phyloP scores from a whole-genome alignment of 2,888 invertebrate genomes.

The Drosophila subquinaria region DNA sequence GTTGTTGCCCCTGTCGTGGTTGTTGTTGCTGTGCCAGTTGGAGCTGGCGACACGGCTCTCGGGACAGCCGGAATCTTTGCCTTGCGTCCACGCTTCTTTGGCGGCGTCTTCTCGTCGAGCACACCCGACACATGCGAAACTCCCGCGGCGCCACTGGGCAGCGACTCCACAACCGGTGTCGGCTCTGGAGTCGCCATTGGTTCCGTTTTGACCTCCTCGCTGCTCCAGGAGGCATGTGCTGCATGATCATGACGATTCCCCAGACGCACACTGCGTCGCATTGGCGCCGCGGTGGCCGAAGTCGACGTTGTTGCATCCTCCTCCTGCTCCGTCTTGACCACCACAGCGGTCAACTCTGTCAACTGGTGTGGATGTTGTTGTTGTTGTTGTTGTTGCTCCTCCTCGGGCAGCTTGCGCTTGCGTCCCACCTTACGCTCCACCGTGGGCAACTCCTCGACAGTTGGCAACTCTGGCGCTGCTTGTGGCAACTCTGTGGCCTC shows the following conservation, averaged over 20 bases:
- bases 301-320: constrained; percentile 35
- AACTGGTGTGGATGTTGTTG: constrained; percentile 1
- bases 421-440: constrained; percentile 71
- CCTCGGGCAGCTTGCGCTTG: constrained; percentile 68
- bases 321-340: constrained; percentile 71
- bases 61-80: constrained; percentile 63
- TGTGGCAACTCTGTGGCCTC: constrained; percentile 38
- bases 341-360: constrained; percentile 33
- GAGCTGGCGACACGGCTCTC: not conserved
- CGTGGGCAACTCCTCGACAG: constrained; percentile 1
- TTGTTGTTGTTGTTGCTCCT: constrained; percentile 41
- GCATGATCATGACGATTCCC: constrained; percentile 80
- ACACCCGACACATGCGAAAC: not conserved
- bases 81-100: constrained; percentile 85
- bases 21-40: constrained; percentile 23
- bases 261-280: constrained; percentile 83
- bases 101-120: constrained; percentile 81
- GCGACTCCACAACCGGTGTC: not conserved
- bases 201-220: constrained; percentile 73
- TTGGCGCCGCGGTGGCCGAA: constrained; percentile 44
- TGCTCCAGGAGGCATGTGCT: constrained; percentile 16
- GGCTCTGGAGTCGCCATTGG: constrained; percentile 34
- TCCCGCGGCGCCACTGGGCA: not conserved
- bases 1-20: constrained; percentile 14
- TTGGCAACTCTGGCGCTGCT: constrained; percentile 10